Conservation (phyloP, 2,797 vertebrate species). For the Esox masquinongy region DNA sequence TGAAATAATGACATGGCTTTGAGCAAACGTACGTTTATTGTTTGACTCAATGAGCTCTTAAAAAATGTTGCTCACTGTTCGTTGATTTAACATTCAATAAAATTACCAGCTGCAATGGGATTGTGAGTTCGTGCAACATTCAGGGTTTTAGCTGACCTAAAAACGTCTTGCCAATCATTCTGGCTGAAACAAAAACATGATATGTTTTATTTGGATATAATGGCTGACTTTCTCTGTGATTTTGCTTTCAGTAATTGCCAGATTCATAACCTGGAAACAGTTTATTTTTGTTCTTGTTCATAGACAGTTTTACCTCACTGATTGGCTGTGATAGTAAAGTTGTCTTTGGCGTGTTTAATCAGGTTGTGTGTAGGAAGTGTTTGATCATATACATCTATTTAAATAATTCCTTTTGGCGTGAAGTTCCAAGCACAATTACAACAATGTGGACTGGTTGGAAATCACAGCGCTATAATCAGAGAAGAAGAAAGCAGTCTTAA, state of each 20-base stretch:
- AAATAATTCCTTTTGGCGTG: not conserved
- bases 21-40: too few relatives aligned
- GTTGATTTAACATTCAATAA: too few relatives aligned
- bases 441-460: not conserved
- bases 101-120: too few relatives aligned
- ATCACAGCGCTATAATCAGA: conserved; percentile 9
- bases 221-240: not conserved
- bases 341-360: conserved; percentile 15
- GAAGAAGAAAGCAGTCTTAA: not conserved
- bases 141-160: too few relatives aligned
- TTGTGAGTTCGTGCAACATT: too few relatives aligned
- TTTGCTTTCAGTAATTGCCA: not conserved
- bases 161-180: not conserved
- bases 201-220: not conserved
- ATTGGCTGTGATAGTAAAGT: not conserved
- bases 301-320: not conserved
- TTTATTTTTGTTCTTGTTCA: not conserved
- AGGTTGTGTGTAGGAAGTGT: not conserved
- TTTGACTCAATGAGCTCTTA: too few relatives aligned
- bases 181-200: not conserved
- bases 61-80: too few relatives aligned
- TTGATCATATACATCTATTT: conserved; percentile 4
- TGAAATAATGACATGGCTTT: too few relatives aligned
- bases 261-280: not conserved
- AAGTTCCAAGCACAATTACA: conserved; percentile 6